Evolutionary conservation across 1,140 invertebrate species (phyloP), one percentile per base, ranked within the genome.

Genomic region (Zophobas morio): DNA sequence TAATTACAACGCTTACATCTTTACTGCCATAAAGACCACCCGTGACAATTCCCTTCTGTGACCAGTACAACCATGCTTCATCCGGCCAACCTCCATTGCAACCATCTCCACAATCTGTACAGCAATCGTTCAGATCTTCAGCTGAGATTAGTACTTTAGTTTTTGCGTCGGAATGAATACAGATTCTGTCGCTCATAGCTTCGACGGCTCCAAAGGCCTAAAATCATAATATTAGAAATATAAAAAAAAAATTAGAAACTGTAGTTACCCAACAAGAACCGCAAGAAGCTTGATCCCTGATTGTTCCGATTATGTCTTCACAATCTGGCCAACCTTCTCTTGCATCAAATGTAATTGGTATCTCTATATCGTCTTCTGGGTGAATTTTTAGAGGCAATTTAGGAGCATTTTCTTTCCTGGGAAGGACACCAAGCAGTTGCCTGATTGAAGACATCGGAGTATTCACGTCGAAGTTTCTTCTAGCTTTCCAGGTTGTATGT

Each of bases 11-110:
- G 20, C 74, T 71, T 57, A 79, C 78, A 1, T 81, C 66, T 49
- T 40, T 73, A 1, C 88, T 88, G 70, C 88, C 86, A 82, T 90
- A 94, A 42, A 89, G 86, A 1, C 92, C 92, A 70, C 93, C 93
- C 75, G 89, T 90, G 0, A 93, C 92, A 51, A 91, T 77, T 8
- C 89, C 89, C 33, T 79, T 84, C 2, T 84, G 78, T 4, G 86
- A 83, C 85, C 88, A 92, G 82, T 89, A 92, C 1, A 85, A 78
- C 90, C 91, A 93, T 6, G 92, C 92, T 51, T 83, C 83, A 1
- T 84, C 84, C 32, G 89, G 90, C 81, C 88, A 90, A 4, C 91
- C 92, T 47, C 40, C 60, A 37, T 39, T 39, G 6, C 60, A 39
- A 4, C 60, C 60, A n/a, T 46, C 60, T 1, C 60, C 37, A 37